These are phyloP conservation scores for Philotrypesis tridentata DNA, from an alignment of 1,140 invertebrate genomes.

Conservation along the genomic window DNA sequence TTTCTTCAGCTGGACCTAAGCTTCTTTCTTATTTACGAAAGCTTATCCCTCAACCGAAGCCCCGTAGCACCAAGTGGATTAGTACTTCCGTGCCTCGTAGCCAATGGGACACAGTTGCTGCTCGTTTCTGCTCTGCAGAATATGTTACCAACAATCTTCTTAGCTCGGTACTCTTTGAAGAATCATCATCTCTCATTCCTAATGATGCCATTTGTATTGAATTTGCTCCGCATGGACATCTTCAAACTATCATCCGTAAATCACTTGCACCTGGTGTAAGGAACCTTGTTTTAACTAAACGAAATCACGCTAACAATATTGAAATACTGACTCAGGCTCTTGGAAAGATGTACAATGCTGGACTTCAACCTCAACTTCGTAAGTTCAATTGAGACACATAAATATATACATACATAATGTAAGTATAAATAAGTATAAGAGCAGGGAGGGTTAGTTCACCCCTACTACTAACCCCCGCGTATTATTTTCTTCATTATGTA, in stretches of 20 bases:
- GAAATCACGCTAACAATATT: slow-evolving; percentile 81
- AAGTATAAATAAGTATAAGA: no score
- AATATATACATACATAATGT: no score
- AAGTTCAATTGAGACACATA: background rate
- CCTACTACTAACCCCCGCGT: no score
- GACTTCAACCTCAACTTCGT: slow-evolving; percentile 77
- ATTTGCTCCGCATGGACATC: slow-evolving; percentile 88
- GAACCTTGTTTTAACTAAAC: slow-evolving; percentile 87
- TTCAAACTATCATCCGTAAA: slow-evolving; percentile 80
- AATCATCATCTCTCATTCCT: slow-evolving; percentile 85
- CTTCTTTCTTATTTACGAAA: slow-evolving; percentile 83
- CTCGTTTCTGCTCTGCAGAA: slow-evolving; percentile 86
- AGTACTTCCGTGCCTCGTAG: slow-evolving; percentile 87
- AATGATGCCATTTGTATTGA: slow-evolving; percentile 86
- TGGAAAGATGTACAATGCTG: slow-evolving; percentile 80
- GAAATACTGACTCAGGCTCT: slow-evolving; percentile 83
- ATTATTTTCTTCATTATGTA: no score
- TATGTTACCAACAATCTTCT: slow-evolving; percentile 96
- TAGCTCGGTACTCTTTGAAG: slow-evolving; percentile 89
- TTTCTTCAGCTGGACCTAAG: slow-evolving; percentile 79
- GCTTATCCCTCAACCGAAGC: slow-evolving; percentile 81
- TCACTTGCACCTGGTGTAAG: slow-evolving; percentile 75
- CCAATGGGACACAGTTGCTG: slow-evolving; percentile 83
- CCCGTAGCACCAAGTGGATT: slow-evolving; percentile 86
- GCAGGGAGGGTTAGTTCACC: no score